These are phyloP conservation scores for Drosophila equinoxialis DNA, from an alignment of 1,140 invertebrate genomes.

Conservation along the genomic window DNA sequence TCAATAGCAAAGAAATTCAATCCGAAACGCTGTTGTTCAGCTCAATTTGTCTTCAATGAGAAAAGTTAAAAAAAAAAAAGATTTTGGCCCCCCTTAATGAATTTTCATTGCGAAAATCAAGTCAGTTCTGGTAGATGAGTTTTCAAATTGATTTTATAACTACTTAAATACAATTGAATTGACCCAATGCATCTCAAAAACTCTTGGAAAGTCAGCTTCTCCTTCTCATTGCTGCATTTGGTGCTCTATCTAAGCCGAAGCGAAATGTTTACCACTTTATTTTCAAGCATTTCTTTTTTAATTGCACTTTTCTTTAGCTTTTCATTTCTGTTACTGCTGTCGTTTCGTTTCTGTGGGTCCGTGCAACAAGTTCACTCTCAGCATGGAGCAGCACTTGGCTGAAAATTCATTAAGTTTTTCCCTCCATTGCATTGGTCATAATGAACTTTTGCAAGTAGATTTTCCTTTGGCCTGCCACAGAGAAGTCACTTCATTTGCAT, in stretches of 20 bases:
- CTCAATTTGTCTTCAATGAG: not conserved
- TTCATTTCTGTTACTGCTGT: constrained; percentile 1
- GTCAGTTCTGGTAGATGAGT: not conserved
- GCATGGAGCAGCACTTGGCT: constrained; percentile 1
- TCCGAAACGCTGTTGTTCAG: not conserved
- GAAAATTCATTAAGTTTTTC: constrained; percentile 18
- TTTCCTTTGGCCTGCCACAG: constrained; percentile 13
- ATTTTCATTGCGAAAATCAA: constrained; percentile 8
- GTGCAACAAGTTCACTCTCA: constrained; percentile 28
- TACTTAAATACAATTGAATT: constrained; percentile 6
- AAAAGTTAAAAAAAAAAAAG: not conserved
- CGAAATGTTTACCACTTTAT: constrained; percentile 8
- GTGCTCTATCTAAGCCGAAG: not conserved
- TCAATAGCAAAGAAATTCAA: not conserved
- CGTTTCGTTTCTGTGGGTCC: not conserved
- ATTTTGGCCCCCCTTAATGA: not conserved
- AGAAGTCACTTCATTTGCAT: constrained; percentile 38
- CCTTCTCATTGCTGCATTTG: not conserved
- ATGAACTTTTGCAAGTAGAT: constrained; percentile 19
- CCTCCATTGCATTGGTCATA: constrained; percentile 19
- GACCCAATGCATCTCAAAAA: not conserved
- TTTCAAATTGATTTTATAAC: constrained; percentile 5
- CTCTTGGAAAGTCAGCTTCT: not conserved
- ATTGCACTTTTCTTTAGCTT: constrained; percentile 19
- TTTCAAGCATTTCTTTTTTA: constrained; percentile 9